phyloP scores from a whole-genome alignment of 1,140 invertebrate species.

The Musca domestica region DNA sequence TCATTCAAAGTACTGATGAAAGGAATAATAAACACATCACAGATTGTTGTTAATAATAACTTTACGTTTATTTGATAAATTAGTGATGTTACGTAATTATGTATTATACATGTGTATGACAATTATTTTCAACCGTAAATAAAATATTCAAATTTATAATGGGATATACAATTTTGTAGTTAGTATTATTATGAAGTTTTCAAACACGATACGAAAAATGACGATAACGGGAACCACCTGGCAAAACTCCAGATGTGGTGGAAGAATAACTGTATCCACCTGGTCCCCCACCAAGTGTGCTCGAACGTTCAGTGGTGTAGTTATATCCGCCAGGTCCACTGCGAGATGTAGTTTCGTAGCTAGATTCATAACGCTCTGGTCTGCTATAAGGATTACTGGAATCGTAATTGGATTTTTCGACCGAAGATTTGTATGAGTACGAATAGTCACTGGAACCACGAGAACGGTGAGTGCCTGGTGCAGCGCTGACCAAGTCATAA shows the following conservation, averaged over 20 bases:
- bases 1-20: too few species aligned
- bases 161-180: background rate
- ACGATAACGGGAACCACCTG: constrained; percentile 75
- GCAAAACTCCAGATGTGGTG: constrained; percentile 70
- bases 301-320: constrained; percentile 70
- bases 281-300: constrained; percentile 68
- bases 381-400: constrained; percentile 59
- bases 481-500: constrained; percentile 79
- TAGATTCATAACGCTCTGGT: constrained; percentile 66
- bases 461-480: constrained; percentile 63
- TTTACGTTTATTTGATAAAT: too few species aligned
- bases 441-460: constrained; percentile 65
- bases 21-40: too few species aligned
- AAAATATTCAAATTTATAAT: background rate
- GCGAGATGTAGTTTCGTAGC: constrained; percentile 64
- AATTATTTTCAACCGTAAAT: background rate
- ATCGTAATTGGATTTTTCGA: constrained; percentile 55
- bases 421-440: constrained; percentile 71
- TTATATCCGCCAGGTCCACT: constrained; percentile 68
- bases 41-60: too few species aligned
- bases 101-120: background rate
- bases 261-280: constrained; percentile 80
- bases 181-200: constrained; percentile 29
- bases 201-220: constrained; percentile 84
- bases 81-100: background rate